Evolutionary conservation across 2,113 vertebrate genomes (phyloP), one percentile per base, ranked within the genome.

Genomic region (Ploceus nigricollis): DNA sequence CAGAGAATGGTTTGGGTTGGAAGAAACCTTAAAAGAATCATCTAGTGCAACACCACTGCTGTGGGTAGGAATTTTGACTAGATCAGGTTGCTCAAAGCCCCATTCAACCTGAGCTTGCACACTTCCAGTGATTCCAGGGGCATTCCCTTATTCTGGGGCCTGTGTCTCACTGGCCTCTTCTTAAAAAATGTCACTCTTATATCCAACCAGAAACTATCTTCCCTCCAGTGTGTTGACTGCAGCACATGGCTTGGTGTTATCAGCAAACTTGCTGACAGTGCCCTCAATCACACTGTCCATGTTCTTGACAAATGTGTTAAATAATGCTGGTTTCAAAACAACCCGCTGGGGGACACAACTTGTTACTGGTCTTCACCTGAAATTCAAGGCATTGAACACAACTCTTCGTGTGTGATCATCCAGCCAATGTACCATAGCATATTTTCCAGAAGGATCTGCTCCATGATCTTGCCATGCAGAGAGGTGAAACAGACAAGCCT

Each of bases 341-440:
- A 27, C 4, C 1, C 4, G 1, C 9, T 0, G 0, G 24, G 15
- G 11, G 11, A 27, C 54, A 75, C 4, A 18, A 25, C n/a, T 60
- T 11, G 1, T 82, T 45, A 47, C 39, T 53, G n/a, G 5, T 73
- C 4, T 60, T 24, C 45, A 45, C 25, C 40, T 61, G 54, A 54
- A 89, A 30, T 60, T 40, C 11, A 35, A 82, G 39, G n/a, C n/a
- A 24, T 13, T 63, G 19, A 70, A 24, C 10, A 18, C 11, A 64
- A 47, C 25, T 72, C 25, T 47, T 40, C 2, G 3, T 45, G 9
- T 45, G 53, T n/a, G 39, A 58, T 25, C 53, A 53, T n/a, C 39
- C 33, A 73, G 53, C 11, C 30, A 35, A 82, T 28, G 39, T 30
- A 50, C 23, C 33, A 51, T 6, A n/a, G 19, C 6, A 25, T n/a